These are phyloP conservation scores for Pristiophorus japonicus DNA, from an alignment of 2,113 vertebrate genomes.

Conservation along the genomic window DNA sequence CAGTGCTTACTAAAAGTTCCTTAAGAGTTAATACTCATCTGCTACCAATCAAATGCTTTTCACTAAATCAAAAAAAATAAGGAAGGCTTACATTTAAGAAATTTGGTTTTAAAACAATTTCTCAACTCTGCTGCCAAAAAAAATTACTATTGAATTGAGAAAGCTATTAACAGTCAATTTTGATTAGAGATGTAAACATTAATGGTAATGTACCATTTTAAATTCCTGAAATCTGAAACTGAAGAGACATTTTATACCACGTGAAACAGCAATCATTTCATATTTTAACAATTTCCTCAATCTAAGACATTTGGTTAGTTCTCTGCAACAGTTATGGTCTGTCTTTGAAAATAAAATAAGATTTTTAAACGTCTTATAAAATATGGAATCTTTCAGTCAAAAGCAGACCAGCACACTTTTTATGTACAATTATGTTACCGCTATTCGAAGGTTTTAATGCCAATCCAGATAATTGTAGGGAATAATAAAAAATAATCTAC, in stretches of 20 bases:
- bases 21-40: no score
- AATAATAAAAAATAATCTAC: background rate
- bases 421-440: background rate
- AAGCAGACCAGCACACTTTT: background rate
- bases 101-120: no score
- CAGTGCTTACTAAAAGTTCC: no score
- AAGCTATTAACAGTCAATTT: background rate
- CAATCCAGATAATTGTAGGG: background rate
- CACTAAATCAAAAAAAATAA: no score
- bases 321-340: background rate
- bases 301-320: background rate
- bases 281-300: background rate
- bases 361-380: background rate
- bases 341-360: background rate
- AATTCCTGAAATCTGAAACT: background rate
- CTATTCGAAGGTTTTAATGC: background rate
- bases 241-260: background rate
- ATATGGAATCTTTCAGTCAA: background rate
- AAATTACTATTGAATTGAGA: background rate
- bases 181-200: slow-evolving; percentile 18
- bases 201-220: background rate
- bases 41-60: no score
- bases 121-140: background rate
- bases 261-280: background rate
- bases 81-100: no score